phyloP scores from a whole-genome alignment of 2,113 vertebrate genomes.

The Trematomus loennbergii region DNA sequence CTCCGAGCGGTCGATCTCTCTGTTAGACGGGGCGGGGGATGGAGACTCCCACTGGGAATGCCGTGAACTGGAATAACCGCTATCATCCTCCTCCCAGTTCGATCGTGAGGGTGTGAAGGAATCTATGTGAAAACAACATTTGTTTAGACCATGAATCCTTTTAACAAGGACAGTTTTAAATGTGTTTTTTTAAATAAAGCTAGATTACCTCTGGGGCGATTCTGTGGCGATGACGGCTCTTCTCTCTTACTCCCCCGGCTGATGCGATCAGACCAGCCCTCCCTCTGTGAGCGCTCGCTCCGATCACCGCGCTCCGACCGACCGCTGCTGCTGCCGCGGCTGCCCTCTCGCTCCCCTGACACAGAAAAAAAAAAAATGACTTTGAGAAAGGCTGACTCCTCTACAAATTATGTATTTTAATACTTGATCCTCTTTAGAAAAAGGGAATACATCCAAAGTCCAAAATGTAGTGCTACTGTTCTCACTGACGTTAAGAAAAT shows the following conservation, averaged over 20 bases:
- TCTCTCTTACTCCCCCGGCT: constrained; percentile 85
- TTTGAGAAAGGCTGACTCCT: not conserved
- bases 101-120: constrained; percentile 93
- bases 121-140: constrained; percentile 79
- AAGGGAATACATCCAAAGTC: not conserved
- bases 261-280: constrained; percentile 88
- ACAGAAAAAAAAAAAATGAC: not conserved
- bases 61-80: constrained; percentile 83
- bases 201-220: constrained; percentile 89
- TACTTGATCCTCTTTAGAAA: not conserved
- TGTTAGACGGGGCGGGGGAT: constrained; percentile 88
- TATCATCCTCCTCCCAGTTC: constrained; percentile 97
- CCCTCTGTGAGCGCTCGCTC: constrained; percentile 85
- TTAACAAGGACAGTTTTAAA: not conserved
- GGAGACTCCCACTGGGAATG: constrained; percentile 98
- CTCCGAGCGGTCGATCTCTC: constrained; percentile 89
- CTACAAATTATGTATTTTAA: not conserved
- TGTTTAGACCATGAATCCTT: not conserved
- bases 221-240: constrained; percentile 90
- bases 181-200: not conserved
- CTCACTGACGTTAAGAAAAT: too few species aligned
- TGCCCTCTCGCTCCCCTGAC: constrained; percentile 89
- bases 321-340: constrained; percentile 80
- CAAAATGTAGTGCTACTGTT: not conserved
- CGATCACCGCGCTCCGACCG: constrained; percentile 80